Base-by-base conservation (phyloP, 1,140 invertebrate genomes). In the Lerema accius region DNA sequence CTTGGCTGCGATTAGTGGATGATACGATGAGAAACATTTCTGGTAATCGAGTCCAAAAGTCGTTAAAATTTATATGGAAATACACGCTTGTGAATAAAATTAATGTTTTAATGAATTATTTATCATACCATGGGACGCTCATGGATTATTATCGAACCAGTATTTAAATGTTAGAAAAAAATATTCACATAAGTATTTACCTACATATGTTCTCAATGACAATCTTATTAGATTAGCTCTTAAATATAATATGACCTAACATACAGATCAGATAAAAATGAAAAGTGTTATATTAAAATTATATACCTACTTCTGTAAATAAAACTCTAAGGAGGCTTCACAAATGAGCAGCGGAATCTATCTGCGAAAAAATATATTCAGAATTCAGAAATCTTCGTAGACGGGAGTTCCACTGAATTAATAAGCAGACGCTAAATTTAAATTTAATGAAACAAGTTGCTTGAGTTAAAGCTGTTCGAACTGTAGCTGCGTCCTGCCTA, bases 371-470 rank as follows among this genome's bases (percentile, higher is more conserved):
- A 73, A 37, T 61, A 65, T 75, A 71, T 76, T 67, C 51, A 48
- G 35, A 61, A 64, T 65, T 32, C 4, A 32, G 28, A 62, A 73
- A 72, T 73, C 60, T 68, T 65, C 51, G 70, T 60, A 72, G 65
- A 76, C 67, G 63, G 65, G 56, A 69, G 67, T 76, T 80, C 73
- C 71, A 71, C 61, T 76, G 73, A 80, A 80, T 76, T 80, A 80
- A 75, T 80, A 77, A 80, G 72, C 67, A 67, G 72, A 68, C 67
- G 70, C 65, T 71, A 71, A 80, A 80, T 80, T 80, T 76, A 78
- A 80, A 78, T 76, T 80, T 78, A 80, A 80, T 80, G 73, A 80
- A 80, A 78, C 78, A 78, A 80, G 75, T 80, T 80, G 78, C 50
- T 62, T 62, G 32, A 59, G 66, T 69, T 62, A 35, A 63, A 69